Base-by-base conservation (phyloP, 2,113 vertebrate genomes). In the Tachysurus fulvidraco region DNA sequence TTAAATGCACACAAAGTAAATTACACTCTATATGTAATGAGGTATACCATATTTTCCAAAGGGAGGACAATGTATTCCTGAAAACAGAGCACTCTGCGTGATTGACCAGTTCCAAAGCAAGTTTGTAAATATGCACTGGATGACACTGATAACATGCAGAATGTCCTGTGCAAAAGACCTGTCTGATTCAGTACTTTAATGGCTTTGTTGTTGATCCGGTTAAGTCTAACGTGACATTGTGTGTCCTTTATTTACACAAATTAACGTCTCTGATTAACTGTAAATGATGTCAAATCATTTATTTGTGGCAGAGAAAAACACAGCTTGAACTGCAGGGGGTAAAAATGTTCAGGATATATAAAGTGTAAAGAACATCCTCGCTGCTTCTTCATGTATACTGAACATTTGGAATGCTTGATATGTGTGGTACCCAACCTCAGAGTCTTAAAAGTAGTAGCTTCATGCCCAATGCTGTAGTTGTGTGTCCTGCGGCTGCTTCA, bases 351-450 rank as follows among this genome's bases (percentile, higher is more conserved):
- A 14, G 19, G 0, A 8, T 21, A 54, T 77, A 67, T 81, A 25
- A 71, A 84, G 19, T 77, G 67, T 81, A 25, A 71, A 84, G 19
- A 12, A 17, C 76, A 74, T 64, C 55, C 11, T 17, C 28, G 28
- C n/a, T 36, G 79, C 41, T 88, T 17, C 36, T 16, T 86, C 25
- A 44, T 65, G 67, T 81, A 79, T 30, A 54, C 57, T 78, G 59
- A 85, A 21, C 36, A 13, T 74, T 46, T 81, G 85, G 87, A 88
- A 89, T 92, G 87, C 55, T 64, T 69, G 83, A 81, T 84, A 89
- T 92, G 88, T 89, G 86, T 64, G 52, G 25, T 67, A 50, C 77
- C 88, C 30, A 67, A 81, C 90, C 85, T 87, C 88, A 87, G 82
- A 84, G 85, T 83, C 87, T 83, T 82, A 71, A 89, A 81, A 85